phyloP scores from a whole-genome alignment of 1,140 invertebrate species.

The Plodia interpunctella region DNA sequence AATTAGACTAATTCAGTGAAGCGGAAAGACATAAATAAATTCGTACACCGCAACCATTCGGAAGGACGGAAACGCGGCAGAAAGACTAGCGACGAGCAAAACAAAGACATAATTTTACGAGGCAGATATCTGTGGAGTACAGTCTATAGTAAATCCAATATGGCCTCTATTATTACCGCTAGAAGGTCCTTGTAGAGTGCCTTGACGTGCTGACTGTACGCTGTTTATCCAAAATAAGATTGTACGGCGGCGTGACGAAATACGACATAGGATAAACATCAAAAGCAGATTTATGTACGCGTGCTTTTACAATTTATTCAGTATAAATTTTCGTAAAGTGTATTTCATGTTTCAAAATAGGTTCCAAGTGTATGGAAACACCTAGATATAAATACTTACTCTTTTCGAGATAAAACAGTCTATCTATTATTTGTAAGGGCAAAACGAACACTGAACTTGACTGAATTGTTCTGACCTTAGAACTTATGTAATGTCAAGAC shows the following conservation, averaged over 20 bases:
- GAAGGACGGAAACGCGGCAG: background rate
- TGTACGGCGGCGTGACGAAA: background rate
- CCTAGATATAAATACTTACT: no score
- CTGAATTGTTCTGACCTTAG: no score
- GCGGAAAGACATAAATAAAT: background rate
- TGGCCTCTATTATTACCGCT: no score
- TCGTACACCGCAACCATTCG: background rate
- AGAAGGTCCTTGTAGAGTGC: no score
- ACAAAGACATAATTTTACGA: constrained; percentile 1
- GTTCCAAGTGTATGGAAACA: no score
- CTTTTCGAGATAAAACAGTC: no score
- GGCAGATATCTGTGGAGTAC: background rate
- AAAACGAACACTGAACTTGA: no score
- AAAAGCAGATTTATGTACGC: background rate
- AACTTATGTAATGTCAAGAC: no score
- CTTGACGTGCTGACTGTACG: no score
- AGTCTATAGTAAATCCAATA: no score
- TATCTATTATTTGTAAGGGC: no score
- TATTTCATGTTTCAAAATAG: no score
- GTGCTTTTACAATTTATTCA: background rate
- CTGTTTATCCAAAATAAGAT: background rate
- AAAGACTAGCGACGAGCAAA: background rate
- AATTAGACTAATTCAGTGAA: background rate
- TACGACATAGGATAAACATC: background rate
- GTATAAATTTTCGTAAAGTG: background rate